Percentiles rank a stretch among this genome's conserved stretches.
These are phyloP conservation scores for Ecdyonurus torrentis DNA, from an alignment of 2,888 invertebrate species.

Conservation along the genomic window DNA sequence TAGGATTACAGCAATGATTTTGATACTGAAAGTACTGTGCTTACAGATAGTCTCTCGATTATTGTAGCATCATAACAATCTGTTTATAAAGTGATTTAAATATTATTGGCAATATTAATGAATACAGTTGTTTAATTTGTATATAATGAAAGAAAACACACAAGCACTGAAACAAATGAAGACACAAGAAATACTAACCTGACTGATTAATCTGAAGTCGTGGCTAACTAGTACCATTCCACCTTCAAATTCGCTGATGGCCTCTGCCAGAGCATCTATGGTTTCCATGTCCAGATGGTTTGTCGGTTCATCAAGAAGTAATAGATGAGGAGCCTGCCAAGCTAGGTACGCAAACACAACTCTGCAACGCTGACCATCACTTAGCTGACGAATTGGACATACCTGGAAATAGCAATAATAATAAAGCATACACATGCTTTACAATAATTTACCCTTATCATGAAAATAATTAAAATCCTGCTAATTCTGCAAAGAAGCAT, in stretches of 20 bases:
- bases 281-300: constrained; percentile 97
- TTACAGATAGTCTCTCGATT: too few species aligned
- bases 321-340: constrained; percentile 90
- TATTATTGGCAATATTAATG: too few species aligned
- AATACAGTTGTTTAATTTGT: too few species aligned
- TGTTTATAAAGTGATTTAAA: too few species aligned
- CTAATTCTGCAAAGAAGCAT: too few species aligned
- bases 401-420: constrained; percentile 36
- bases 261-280: constrained; percentile 94
- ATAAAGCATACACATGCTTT: too few species aligned
- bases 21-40: too few species aligned
- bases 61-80: too few species aligned
- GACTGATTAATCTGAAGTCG: constrained; percentile 97
- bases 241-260: constrained; percentile 93
- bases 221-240: constrained; percentile 98
- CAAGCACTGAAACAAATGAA: too few species aligned
- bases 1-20: too few species aligned
- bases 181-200: too few species aligned
- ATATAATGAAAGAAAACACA: too few species aligned
- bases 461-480: background rate
- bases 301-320: constrained; percentile 68
- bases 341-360: constrained; percentile 98
- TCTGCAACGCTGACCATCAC: constrained; percentile 95
- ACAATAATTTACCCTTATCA: background rate
- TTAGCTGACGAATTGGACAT: constrained; percentile 84